Base-by-base conservation (phyloP, 2,113 vertebrate species). In the Hipposideros armiger region DNA sequence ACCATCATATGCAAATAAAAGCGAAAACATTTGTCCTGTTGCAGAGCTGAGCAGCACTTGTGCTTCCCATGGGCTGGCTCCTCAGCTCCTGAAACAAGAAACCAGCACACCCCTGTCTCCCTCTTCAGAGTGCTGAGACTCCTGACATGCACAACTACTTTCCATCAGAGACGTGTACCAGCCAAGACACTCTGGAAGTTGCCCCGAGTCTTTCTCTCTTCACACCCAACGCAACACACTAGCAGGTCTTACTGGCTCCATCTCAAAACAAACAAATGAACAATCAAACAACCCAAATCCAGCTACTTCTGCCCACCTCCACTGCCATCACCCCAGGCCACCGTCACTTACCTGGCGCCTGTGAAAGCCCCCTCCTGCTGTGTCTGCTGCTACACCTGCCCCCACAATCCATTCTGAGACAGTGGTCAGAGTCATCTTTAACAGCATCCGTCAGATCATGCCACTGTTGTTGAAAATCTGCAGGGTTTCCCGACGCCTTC, bases 1-100 rank as follows among this genome's bases (percentile, higher is more conserved):
- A 90, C 73, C 72, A 74, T 92, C 72, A 72, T 16, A 88, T 50
- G 32, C 72, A 94, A 96, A 94, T 72, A 96, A 94, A 69, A 91
- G 60, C 45, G 36, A 92, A 96, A 96, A 82, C 60, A 73, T 93
- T 82, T 94, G 77, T 94, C 54, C 17, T 77, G 42, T 85, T 72
- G 28, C 50, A 56, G 69, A 92, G 17, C 19, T 67, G 72, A 76
- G 67, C 77, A 66, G 73, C 69, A 19, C 17, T 64, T 82, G 4
- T 10, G 62, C 89, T 76, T 93, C 81, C 67, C 45, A 67, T 5
- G 81, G 54, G 36, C 58, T 90, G 73, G 32, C 62, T 32, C 36
- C 74, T 80, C 62, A 56, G 26, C 19, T 50, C 28, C 72, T 28
- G 7, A 72, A 85, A 92, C 58, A 66, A 56, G 28, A 60, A 5